These are phyloP conservation scores for Hyalella azteca DNA, from an alignment of 2,888 invertebrate genomes.

Conservation along the genomic window DNA sequence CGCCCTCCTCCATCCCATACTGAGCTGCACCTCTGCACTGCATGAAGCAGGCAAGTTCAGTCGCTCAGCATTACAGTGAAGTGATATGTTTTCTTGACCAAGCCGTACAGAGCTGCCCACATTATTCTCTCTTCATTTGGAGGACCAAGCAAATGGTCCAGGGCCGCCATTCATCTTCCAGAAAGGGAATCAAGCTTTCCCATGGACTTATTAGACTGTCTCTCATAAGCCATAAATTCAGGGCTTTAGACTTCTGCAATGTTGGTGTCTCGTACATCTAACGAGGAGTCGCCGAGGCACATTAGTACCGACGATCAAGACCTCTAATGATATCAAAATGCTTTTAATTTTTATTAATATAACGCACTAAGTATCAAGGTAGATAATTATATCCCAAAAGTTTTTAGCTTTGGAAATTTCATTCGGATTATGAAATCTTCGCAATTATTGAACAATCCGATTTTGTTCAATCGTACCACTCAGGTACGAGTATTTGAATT, in stretches of 20 bases:
- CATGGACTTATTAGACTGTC: conserved; percentile 36
- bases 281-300: conserved; percentile 15
- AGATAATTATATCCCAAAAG: too few species aligned
- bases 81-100: conserved; percentile 27
- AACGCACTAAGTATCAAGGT: too few species aligned
- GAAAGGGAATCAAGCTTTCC: conserved; percentile 37
- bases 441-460: too few species aligned
- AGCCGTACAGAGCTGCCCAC: conserved; percentile 5
- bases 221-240: conserved; percentile 27
- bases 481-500: too few species aligned
- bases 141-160: conserved; percentile 35
- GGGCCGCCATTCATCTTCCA: conserved; percentile 30
- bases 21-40: too few species aligned
- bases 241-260: conserved; percentile 36
- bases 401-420: too few species aligned
- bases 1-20: too few species aligned
- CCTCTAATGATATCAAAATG: conserved; percentile 26
- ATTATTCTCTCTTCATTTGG: conserved; percentile 36
- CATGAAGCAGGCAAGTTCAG: background rate
- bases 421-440: too few species aligned
- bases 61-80: background rate
- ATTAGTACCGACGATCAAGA: conserved; percentile 27
- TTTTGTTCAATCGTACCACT: too few species aligned
- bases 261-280: conserved; percentile 33
- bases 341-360: too few species aligned